A percentile compares a stretch with the other conserved stretches of the same genome.
Evolutionary conservation across 2,113 vertebrate species (phyloP).

Genomic region (Myrmophylax atrothorax): DNA sequence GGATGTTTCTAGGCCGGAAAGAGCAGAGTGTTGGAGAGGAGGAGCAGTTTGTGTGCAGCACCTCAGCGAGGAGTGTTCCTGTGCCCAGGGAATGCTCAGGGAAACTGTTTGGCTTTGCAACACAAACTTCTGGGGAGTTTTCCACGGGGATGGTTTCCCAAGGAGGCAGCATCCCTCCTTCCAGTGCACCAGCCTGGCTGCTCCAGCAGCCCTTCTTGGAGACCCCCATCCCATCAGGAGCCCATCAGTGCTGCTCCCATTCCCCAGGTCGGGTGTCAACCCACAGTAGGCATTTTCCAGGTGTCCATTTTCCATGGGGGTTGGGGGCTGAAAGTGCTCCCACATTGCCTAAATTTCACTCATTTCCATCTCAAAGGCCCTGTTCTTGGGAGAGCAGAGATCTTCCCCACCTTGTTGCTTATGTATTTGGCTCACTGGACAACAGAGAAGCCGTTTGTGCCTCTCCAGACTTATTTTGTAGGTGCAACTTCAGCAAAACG

Average conservation of each 20-base stretch:
- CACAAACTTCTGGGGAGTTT: neutral
- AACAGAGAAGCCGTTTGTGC: neutral
- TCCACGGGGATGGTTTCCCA: fast-evolving
- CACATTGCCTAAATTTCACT: neutral
- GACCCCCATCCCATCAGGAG: neutral
- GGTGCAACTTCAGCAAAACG: constrained; percentile 42
- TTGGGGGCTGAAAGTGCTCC: neutral
- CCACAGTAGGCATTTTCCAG: neutral
- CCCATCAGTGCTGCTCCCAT: neutral
- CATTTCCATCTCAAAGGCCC: neutral
- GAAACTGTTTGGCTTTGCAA: neutral
- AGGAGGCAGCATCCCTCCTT: neutral
- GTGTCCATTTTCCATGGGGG: fast-evolving
- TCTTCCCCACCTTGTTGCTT: neutral
- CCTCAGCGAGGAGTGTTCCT: fast-evolving
- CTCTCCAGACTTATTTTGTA: neutral
- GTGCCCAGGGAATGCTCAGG: neutral
- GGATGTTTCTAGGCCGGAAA: neutral
- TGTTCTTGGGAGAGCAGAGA: neutral
- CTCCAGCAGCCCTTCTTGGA: neutral
- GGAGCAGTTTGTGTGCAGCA: fast-evolving
- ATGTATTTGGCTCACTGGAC: neutral
- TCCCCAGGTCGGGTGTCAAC: neutral
- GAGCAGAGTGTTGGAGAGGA: neutral
- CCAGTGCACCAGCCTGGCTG: neutral